phyloP scores from a whole-genome alignment of 2,888 invertebrate genomes.

The Eumerus sabulonum region DNA sequence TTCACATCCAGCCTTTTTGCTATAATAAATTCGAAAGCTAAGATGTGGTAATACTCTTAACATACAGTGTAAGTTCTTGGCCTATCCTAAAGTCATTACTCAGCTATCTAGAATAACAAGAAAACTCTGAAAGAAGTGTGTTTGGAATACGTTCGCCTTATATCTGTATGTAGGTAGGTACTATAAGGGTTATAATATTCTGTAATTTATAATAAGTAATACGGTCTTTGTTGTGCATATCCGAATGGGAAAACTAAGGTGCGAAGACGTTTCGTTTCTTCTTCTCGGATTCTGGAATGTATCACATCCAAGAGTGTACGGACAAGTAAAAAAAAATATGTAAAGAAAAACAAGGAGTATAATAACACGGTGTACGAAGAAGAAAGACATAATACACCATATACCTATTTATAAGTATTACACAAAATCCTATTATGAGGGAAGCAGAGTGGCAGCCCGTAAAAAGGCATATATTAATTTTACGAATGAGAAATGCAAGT shows the following conservation, averaged over 20 bases:
- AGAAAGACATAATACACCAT: constrained; percentile 68
- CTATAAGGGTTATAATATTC: constrained; percentile 63
- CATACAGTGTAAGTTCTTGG: constrained; percentile 32
- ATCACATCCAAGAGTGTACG: constrained; percentile 71
- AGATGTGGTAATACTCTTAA: constrained; percentile 2
- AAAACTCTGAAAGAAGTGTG: constrained; percentile 47
- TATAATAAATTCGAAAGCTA: too few relatives aligned
- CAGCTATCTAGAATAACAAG: constrained; percentile 62
- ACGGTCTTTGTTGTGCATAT: constrained; percentile 65
- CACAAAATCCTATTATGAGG: constrained; percentile 58
- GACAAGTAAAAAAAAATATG: constrained; percentile 72
- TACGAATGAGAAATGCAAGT: constrained; percentile 44
- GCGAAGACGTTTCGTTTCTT: constrained; percentile 71
- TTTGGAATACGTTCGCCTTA: constrained; percentile 28
- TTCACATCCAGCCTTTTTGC: background rate
- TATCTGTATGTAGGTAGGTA: constrained; percentile 42
- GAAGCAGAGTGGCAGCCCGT: constrained; percentile 34
- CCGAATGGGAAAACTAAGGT: constrained; percentile 57
- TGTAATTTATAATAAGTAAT: constrained; percentile 67
- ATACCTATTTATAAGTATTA: constrained; percentile 62
- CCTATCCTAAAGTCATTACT: constrained; percentile 65
- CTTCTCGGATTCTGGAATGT: constrained; percentile 72
- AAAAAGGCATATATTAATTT: constrained; percentile 65
- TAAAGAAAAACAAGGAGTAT: constrained; percentile 70
- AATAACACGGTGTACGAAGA: constrained; percentile 35